Base-by-base conservation (phyloP, 92 coral and sea anemone species). In the Zoanthus sansibaricus region DNA sequence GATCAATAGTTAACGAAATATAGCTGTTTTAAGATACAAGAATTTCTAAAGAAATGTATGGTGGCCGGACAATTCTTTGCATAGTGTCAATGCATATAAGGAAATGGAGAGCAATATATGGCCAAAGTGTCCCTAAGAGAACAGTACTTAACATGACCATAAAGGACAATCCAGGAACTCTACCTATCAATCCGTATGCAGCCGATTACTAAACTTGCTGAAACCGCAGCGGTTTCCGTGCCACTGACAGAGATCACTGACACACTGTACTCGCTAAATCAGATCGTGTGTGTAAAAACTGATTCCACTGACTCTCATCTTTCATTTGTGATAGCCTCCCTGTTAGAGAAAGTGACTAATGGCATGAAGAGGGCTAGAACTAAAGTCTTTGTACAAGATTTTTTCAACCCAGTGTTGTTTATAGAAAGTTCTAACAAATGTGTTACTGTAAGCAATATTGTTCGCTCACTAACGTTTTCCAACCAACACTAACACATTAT, bases 221-320 rank as follows among this genome's bases (percentile, higher is more conserved):
- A 56, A 14, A 16, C 14, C 62, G 16, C 62, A 56, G 62, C 17
- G 15, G 16, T 12, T 15, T 20, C n/a, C 3, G 20, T 61, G 80
- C 87, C 87, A 84, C 79, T 72, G 71, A 82, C 66, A 46, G 86
- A 82, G 62, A 72, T 44, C 17, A 82, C 75, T 58, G 86, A 82
- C 75, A 17, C 62, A 25, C 62, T 62, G 70, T 66, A 62, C 86
- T 30, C 71, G 42, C 64, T 71, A 32, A 64, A 61, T 17, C 67
- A 71, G 77, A 70, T 51, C 31, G 80, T 72, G 70, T 84, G 87
- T 84, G 79, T 84, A 31, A 71, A 51, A 51, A 46, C 16, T 16
- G 77, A 71, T 59, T 49, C 71, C 51, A 78, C 42, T 49, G 31
- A 31, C 69, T 52, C 69, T 71, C 64, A 72, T 47, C 52, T 18